These are phyloP conservation scores for Dreissena rostriformis DNA, from an alignment of 1,140 invertebrate genomes.

Conservation along the genomic window DNA sequence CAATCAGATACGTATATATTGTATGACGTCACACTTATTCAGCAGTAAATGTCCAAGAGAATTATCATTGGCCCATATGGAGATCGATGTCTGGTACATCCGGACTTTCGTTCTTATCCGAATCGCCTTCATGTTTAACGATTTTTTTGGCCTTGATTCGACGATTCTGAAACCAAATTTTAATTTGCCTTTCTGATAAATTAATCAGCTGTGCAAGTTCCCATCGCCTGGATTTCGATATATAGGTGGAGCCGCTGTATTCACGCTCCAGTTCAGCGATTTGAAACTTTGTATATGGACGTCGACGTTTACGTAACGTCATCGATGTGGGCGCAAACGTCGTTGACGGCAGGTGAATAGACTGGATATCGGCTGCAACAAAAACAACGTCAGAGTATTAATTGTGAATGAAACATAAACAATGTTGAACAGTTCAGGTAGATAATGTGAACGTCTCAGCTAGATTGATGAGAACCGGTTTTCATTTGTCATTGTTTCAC, in stretches of 20 bases:
- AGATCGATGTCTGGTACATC: slow-evolving; percentile 51
- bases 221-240: slow-evolving; percentile 95
- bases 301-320: slow-evolving; percentile 88
- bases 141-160: slow-evolving; percentile 95
- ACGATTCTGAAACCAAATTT: slow-evolving; percentile 99
- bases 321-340: slow-evolving; percentile 75
- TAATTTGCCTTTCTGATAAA: slow-evolving; percentile 95
- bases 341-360: slow-evolving; percentile 76
- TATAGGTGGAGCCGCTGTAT: slow-evolving; percentile 98
- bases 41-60: slow-evolving; percentile 32
- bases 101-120: slow-evolving; percentile 53
- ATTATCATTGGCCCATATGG: slow-evolving; percentile 62
- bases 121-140: slow-evolving; percentile 72
- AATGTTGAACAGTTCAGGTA: too few relatives aligned
- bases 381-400: too few relatives aligned
- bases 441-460: too few relatives aligned
- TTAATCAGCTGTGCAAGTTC: slow-evolving; percentile 96
- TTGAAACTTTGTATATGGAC: slow-evolving; percentile 97
- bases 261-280: slow-evolving; percentile 96
- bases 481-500: too few relatives aligned
- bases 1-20: too few relatives aligned
- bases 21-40: slow-evolving; percentile 10
- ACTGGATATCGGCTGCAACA: too few relatives aligned
- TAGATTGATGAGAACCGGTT: too few relatives aligned
- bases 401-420: too few relatives aligned